Evolutionary conservation across 1,140 invertebrate species (phyloP).

Genomic region (Bombus superbus): DNA sequence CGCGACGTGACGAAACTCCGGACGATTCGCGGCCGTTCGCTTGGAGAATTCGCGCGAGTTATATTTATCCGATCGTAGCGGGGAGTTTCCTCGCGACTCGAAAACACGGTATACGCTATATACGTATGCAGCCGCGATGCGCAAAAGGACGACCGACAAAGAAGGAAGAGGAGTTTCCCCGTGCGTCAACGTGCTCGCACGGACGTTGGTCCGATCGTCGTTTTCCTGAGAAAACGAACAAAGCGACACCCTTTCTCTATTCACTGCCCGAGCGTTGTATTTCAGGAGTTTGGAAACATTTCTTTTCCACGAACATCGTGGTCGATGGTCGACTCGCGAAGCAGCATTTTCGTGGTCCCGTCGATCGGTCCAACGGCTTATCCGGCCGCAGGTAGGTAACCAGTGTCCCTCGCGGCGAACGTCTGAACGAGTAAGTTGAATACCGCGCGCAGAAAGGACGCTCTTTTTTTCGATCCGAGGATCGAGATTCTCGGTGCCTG

Average conservation of each 20-base stretch:
- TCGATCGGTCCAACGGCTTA: not conserved
- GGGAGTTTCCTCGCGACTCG: constrained; percentile 22
- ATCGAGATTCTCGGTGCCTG: constrained; percentile 33
- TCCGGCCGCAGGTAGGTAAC: constrained; percentile 48
- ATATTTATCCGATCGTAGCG: constrained; percentile 40
- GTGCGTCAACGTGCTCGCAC: constrained; percentile 34
- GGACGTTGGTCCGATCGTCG: not conserved
- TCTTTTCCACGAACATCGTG: not conserved
- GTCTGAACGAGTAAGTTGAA: constrained; percentile 65
- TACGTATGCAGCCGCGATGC: not conserved
- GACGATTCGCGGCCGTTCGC: not conserved
- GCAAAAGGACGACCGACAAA: constrained; percentile 56
- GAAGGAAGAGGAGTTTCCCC: constrained; percentile 43
- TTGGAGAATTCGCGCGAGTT: constrained; percentile 32
- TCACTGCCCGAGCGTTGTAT: no score
- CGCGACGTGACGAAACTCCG: not conserved
- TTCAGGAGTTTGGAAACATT: not conserved
- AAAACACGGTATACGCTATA: not conserved
- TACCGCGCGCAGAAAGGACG: constrained; percentile 46
- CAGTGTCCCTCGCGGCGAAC: constrained; percentile 38
- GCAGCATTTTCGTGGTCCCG: constrained; percentile 45
- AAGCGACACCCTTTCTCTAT: not conserved
- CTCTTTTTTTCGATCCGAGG: constrained; percentile 47
- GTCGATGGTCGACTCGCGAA: not conserved
- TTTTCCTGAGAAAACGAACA: constrained; percentile 51